A percentile compares a stretch with the other conserved stretches of the same genome.
Conservation (phyloP, 1,140 invertebrate genomes). For the Chrysomallon squamiferum region DNA sequence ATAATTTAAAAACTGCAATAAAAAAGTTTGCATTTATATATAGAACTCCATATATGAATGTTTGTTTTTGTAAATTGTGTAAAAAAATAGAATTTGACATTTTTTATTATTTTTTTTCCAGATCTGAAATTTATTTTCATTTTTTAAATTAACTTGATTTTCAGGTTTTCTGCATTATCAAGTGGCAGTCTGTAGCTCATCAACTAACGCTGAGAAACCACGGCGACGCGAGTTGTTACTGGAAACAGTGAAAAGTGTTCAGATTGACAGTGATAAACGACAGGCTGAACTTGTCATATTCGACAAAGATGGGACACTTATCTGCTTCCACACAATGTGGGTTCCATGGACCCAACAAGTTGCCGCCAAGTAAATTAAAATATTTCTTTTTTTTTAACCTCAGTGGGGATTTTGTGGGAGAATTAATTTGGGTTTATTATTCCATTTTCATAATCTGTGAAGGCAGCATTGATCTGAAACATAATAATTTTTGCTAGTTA, state of each 20-base stretch:
- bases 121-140: too few species aligned
- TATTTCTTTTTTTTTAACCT: constrained; percentile 22
- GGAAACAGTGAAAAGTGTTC: constrained; percentile 44
- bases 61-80: too few species aligned
- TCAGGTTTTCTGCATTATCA: not conserved
- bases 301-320: constrained; percentile 67
- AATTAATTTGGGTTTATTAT: too few species aligned
- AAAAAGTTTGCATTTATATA: too few species aligned
- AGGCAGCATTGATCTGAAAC: too few species aligned
- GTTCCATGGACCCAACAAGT: constrained; percentile 62
- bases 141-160: not conserved
- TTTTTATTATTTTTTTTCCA: too few species aligned
- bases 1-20: too few species aligned
- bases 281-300: constrained; percentile 64
- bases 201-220: not conserved
- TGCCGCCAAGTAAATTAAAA: constrained; percentile 55
- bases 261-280: constrained; percentile 20
- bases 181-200: not conserved
- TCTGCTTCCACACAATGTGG: constrained; percentile 68
- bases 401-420: too few species aligned
- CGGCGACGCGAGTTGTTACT: constrained; percentile 6
- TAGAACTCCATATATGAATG: too few species aligned
- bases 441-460: too few species aligned
- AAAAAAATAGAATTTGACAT: too few species aligned
- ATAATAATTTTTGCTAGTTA: constrained; percentile 12